Evolutionary conservation across 2,888 invertebrate species (phyloP).

Genomic region (Coremacera marginata): DNA sequence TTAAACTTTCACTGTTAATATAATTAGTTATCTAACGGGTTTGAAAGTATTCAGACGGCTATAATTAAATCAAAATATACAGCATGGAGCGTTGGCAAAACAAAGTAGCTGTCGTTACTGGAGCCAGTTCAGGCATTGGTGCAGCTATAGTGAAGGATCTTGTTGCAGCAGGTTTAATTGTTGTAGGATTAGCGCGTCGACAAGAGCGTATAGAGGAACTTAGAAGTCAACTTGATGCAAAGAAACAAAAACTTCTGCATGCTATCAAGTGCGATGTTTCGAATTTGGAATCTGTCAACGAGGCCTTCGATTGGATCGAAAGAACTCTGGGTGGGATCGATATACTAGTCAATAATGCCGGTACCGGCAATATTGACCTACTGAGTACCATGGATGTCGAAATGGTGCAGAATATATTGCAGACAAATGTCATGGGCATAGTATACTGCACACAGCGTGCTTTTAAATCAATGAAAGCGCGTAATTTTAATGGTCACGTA

Average conservation of each 20-base stretch:
- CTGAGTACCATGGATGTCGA: constrained; percentile 50
- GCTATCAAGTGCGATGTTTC: constrained; percentile 66
- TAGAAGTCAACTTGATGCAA: constrained; percentile 47
- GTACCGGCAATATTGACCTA: constrained; percentile 58
- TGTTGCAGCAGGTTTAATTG: constrained; percentile 70
- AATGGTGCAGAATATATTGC: constrained; percentile 63
- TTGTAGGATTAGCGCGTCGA: constrained; percentile 72
- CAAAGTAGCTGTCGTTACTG: constrained; percentile 75
- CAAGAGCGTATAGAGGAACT: constrained; percentile 67
- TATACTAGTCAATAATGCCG: constrained; percentile 75
- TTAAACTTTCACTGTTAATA: too few relatives aligned
- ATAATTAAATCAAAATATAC: too few relatives aligned
- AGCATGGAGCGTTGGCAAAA: constrained; percentile 74
- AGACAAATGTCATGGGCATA: constrained; percentile 69
- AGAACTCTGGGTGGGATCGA: constrained; percentile 71
- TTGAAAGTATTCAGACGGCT: too few relatives aligned
- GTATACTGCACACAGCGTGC: constrained; percentile 69
- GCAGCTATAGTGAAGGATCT: constrained; percentile 69
- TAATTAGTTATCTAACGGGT: too few relatives aligned
- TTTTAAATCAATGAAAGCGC: constrained; percentile 68
- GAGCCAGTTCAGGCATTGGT: constrained; percentile 76
- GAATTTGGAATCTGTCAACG: constrained; percentile 71
- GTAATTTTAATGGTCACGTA: constrained; percentile 61
- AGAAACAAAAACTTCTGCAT: constrained; percentile 43
- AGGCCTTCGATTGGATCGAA: constrained; percentile 70